Conservation (phyloP, 2,113 vertebrate species). For the Dermatemys mawii region DNA sequence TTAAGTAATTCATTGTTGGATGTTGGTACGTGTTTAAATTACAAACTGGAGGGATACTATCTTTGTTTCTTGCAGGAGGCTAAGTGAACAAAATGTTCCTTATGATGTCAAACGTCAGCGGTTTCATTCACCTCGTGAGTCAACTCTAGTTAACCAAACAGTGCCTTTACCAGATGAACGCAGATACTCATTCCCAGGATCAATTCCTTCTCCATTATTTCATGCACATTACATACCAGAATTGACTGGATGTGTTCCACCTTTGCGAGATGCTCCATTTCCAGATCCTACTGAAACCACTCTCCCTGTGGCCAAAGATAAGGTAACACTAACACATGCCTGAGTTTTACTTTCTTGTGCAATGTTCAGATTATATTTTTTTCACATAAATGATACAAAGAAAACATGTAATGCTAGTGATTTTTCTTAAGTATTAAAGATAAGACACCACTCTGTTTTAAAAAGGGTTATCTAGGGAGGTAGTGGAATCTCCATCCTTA, state of each 20-base stretch:
- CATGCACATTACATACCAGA: constrained; percentile 11
- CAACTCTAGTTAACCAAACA: constrained; percentile 62
- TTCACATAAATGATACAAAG: too few species aligned
- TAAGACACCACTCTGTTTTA: not conserved
- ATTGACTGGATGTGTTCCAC: constrained; percentile 55
- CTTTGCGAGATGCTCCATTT: constrained; percentile 64
- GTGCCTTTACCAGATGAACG: constrained; percentile 77
- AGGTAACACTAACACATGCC: constrained; percentile 78
- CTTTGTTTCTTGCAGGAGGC: constrained; percentile 81
- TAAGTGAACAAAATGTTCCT: constrained; percentile 69
- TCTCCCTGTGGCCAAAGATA: constrained; percentile 81
- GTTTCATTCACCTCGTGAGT: constrained; percentile 70
- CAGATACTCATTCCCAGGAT: constrained; percentile 50
- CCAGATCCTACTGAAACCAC: constrained; percentile 46
- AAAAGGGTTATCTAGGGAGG: not conserved
- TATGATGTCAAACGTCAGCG: constrained; percentile 84
- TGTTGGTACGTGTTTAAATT: not conserved
- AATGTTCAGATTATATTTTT: not conserved
- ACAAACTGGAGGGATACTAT: not conserved
- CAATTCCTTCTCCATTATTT: constrained; percentile 22
- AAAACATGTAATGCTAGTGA: not conserved
- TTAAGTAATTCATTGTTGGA: not conserved
- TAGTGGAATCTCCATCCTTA: too few species aligned
- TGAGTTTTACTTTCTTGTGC: not conserved
- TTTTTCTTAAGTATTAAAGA: not conserved